These are phyloP conservation scores for Azemiops feae DNA, from an alignment of 2,113 vertebrate species.

Conservation along the genomic window DNA sequence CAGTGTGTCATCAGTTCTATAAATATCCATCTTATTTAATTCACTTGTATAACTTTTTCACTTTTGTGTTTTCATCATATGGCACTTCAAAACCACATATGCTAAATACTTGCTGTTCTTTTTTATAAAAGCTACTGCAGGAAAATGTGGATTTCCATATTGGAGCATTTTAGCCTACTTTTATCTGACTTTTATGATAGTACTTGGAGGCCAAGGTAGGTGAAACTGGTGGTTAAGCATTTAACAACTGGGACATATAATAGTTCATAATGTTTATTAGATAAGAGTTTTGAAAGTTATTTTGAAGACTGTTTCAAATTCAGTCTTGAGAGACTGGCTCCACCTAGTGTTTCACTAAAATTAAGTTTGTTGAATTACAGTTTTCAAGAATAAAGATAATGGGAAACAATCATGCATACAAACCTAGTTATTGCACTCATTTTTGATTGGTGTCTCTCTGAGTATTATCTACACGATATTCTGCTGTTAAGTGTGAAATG, in stretches of 20 bases:
- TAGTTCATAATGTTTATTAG: neutral
- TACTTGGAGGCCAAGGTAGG: neutral
- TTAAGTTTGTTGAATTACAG: constrained; percentile 6
- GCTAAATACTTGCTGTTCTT: neutral
- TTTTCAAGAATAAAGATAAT: constrained; percentile 16
- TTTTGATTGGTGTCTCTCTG: neutral
- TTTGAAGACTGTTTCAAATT: constrained; percentile 28
- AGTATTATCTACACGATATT: neutral
- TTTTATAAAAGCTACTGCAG: neutral
- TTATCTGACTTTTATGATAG: neutral
- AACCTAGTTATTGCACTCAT: neutral
- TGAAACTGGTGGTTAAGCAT: neutral
- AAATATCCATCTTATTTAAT: accelerated
- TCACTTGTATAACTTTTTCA: constrained; percentile 15
- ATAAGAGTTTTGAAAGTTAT: constrained; percentile 18
- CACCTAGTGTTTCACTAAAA: constrained; percentile 71
- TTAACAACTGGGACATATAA: neutral
- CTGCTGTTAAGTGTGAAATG: neutral
- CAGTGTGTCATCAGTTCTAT: neutral
- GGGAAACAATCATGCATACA: neutral
- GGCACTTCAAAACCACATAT: neutral
- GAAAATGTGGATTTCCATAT: neutral
- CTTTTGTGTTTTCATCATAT: neutral
- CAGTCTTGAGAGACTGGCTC: constrained; percentile 68
- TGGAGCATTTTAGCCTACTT: neutral